Evolutionary conservation across 2,888 invertebrate species (phyloP), one percentile per base, ranked within the genome.

Genomic region (Koerneria pararmatus): DNA sequence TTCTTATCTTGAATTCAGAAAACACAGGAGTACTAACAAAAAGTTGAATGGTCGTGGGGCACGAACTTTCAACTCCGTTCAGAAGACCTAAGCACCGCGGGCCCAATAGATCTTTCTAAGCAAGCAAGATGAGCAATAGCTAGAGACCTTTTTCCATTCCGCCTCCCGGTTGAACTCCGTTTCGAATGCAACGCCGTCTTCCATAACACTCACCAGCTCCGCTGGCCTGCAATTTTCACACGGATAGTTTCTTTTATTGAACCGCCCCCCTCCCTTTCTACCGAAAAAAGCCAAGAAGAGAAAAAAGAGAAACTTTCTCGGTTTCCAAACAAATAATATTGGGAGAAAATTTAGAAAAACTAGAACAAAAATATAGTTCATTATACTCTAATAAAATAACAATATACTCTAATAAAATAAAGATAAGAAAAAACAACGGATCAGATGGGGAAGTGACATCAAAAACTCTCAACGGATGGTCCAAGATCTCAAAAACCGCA

Each of bases 101-200:
- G n/a, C n/a, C n/a, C 53, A 19, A 24, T 19, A 53, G 8, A 22
- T 53, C 22, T 11, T 41, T 41, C 46, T 41, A 41, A 41, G 11
- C 46, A 41, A 41, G 11, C 11, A 53, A 53, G 24, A 53, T 15
- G 24, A 62, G 31, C 6, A 61, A 56, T 53, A 56, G 41, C 22
- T 6, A 41, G 60, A 19, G 3, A 73, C 73, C 48, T 75, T 68
- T 1, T 49, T 41, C 73, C 74, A 76, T 6, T 71, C 68, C 0
- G 57, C 31, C 6, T 65, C 37, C 32, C 67, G 41, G 19, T 72
- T 56, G 58, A 78, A 78, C n/a, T 69, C 60, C 22, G 67, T 58
- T 29, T 66, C 67, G 29, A 80, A 75, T 11, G 75, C 75, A 41
- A 68, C 37, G 1, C 80, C 80, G 34, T 73, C 48, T 59, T 75